A percentile compares a stretch with the other conserved stretches of the same genome.
Evolutionary conservation across 2,888 invertebrate genomes (phyloP).

Genomic region (Synergus gifuensis): DNA sequence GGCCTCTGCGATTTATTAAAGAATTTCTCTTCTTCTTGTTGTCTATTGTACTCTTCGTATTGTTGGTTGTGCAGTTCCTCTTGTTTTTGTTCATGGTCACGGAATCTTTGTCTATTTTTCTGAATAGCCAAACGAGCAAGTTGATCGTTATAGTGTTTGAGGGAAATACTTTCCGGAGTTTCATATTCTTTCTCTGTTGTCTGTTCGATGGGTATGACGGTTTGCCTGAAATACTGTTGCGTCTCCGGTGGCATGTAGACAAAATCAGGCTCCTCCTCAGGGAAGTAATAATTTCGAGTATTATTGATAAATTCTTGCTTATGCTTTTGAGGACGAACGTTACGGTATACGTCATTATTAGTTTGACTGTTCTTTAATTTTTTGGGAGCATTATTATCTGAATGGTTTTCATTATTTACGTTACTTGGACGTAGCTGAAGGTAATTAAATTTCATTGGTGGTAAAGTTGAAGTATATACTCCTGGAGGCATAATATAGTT

Average conservation of each 20-base stretch:
- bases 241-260: constrained; percentile 64
- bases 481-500: constrained; percentile 49
- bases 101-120: constrained; percentile 69
- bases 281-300: constrained; percentile 49
- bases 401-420: background rate
- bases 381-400: background rate
- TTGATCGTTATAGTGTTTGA: constrained; percentile 75
- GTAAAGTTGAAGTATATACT: constrained; percentile 36
- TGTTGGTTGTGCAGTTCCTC: constrained; percentile 65
- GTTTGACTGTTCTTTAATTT: constrained; percentile 66
- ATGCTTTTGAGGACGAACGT: constrained; percentile 69
- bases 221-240: constrained; percentile 58
- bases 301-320: constrained; percentile 57
- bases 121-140: constrained; percentile 72
- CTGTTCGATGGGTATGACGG: constrained; percentile 63
- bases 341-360: constrained; percentile 72
- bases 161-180: constrained; percentile 73
- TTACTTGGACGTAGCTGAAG: background rate
- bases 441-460: constrained; percentile 11
- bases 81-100: constrained; percentile 70
- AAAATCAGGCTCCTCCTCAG: constrained; percentile 63
- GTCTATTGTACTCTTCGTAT: constrained; percentile 65
- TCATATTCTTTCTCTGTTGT: constrained; percentile 66
- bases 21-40: constrained; percentile 64
- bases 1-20: constrained; percentile 63